Conservation (phyloP, 2,888 invertebrate species). For the Mesochorus sp. region DNA sequence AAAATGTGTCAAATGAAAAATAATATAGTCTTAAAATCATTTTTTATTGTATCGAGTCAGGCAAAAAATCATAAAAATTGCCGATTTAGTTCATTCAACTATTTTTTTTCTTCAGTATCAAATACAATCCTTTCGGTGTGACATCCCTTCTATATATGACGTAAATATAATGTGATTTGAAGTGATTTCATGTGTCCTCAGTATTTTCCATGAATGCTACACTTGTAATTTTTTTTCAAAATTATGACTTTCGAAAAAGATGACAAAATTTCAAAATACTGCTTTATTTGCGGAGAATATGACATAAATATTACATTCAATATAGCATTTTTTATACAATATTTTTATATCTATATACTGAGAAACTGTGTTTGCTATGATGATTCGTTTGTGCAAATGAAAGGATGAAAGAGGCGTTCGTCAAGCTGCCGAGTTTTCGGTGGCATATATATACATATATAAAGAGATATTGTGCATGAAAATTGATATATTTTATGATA, state of each 20-base stretch:
- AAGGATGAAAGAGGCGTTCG: not conserved
- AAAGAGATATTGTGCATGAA: not conserved
- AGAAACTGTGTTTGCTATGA: not conserved
- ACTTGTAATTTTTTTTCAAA: not conserved
- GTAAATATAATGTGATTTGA: too few species aligned
- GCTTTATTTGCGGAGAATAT: too few species aligned
- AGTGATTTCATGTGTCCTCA: too few species aligned
- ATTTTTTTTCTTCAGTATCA: too few species aligned
- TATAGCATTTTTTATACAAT: not conserved
- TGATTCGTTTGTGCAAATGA: not conserved
- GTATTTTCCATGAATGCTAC: not conserved
- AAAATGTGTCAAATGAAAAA: too few species aligned
- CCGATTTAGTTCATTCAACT: too few species aligned
- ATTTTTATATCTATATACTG: not conserved
- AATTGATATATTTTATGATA: conserved; percentile 15
- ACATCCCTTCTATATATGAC: too few species aligned
- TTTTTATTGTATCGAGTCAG: too few species aligned
- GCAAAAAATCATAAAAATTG: too few species aligned
- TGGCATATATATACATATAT: not conserved
- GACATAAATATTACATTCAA: too few species aligned
- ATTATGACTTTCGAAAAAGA: not conserved
- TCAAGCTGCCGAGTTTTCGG: not conserved
- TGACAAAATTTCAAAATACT: not conserved
- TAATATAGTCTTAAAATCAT: too few species aligned
- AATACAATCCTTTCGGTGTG: too few species aligned